Evolutionary conservation across 2,888 invertebrate genomes (phyloP), one percentile per base, ranked within the genome.

Genomic region (Cosmia pyralina): DNA sequence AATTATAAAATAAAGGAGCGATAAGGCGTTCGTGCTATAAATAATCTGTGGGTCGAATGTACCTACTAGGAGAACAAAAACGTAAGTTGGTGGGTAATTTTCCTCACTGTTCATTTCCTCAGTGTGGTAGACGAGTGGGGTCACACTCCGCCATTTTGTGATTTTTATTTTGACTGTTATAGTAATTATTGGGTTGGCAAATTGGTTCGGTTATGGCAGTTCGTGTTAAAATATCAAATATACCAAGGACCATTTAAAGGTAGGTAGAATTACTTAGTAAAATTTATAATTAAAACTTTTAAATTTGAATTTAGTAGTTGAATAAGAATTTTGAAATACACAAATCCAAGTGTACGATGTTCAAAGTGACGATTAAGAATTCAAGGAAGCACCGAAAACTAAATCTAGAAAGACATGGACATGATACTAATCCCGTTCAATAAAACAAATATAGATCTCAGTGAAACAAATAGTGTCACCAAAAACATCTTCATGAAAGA

Each of bases 71-170:
- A 85, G 85, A 85, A 88, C 86, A 83, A 83, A 87, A 91, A 88
- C 87, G 85, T 89, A 86, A 89, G 87, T 64, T 88, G 87, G 77
- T 75, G 34, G 87, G 88, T 88, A 90, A 92, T 92, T 92, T 90
- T 87, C 88, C 84, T 90, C 91, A 90, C 88, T 88, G 87, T 89
- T 92, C 91, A 92, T 92, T 92, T 92, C 91, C 92, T 90, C 73
- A 79, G 81, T 81, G 85, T 82, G 82, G 81, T 80, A 65, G 65
- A 77, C 70, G 75, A 76, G 78, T 80, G 63, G 77, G 58, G 75
- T 70, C 83, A 87, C 82, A 87, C 84, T 62, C 69, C 19, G 69
- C 73, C 65, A 78, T 82, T 85, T 77, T 82, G 69, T 78, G 75
- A 66, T 81, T 83, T 81, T 83, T 81, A 76, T 68, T 77, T 67